phyloP scores from a whole-genome alignment of 2,797 vertebrate species.

The Crenichthys baileyi region DNA sequence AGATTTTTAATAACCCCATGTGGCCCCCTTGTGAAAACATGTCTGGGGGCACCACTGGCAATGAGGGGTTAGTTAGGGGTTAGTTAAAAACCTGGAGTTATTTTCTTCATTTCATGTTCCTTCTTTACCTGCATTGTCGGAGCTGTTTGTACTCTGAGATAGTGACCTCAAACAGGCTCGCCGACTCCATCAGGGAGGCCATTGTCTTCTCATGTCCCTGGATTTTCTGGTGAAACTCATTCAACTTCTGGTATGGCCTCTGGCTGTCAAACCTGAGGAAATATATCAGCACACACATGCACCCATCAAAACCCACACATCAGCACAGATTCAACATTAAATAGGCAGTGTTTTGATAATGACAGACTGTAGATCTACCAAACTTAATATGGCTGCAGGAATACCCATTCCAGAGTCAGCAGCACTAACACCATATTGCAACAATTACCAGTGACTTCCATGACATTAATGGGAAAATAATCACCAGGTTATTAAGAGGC shows the following conservation, averaged over 20 bases:
- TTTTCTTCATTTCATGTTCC: conserved; percentile 7
- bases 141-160: conserved; percentile 91
- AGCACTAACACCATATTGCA: conserved; percentile 21
- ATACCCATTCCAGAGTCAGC: conserved; percentile 27
- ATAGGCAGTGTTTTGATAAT: conserved; percentile 39
- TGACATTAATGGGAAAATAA: conserved; percentile 75
- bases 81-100: conserved; percentile 22
- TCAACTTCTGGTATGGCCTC: conserved; percentile 85
- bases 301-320: conserved; percentile 32
- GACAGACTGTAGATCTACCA: conserved; percentile 32
- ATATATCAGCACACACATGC: conserved; percentile 25
- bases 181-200: conserved; percentile 86
- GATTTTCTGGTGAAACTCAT: conserved; percentile 85
- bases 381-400: conserved; percentile 40
- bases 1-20: too few species aligned
- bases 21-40: too few species aligned
- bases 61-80: conserved; percentile 23
- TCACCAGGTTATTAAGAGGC: conserved; percentile 71
- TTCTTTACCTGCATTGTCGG: conserved; percentile 86
- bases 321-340: conserved; percentile 14
- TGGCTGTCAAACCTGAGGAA: conserved; percentile 84
- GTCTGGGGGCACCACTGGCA: too few species aligned
- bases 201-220: conserved; percentile 87
- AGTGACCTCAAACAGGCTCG: conserved; percentile 90
- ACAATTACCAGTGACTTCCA: conserved; percentile 65